Base-by-base conservation (phyloP, 2,888 invertebrate genomes). In the Drosophila trichaetosa region DNA sequence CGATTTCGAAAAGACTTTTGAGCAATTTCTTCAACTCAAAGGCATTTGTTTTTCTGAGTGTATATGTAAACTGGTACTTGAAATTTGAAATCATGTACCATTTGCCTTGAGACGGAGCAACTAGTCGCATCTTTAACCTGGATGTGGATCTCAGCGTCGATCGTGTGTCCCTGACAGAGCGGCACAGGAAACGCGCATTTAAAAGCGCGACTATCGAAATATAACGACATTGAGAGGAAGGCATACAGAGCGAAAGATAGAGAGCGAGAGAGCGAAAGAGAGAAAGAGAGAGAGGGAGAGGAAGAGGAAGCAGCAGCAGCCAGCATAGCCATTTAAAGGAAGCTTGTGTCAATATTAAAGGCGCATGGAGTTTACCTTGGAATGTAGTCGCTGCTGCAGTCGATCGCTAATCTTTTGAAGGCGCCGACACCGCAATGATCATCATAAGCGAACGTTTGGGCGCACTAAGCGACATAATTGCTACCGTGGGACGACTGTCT, bases 31-130 rank as follows among this genome's bases (percentile, higher is more conserved):
- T 4, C 7, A 21, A 21, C 46, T 21, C 4, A 46, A 21, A 4
- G 21, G 0, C 7, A 24, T 2, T 5, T 49, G 49, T 38, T 38
- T 38, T 56, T 38, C 16, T 13, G 2, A 56, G 56, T 56, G 56
- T 56, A 88, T 84, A 86, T 86, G 85, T 88, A 87, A 87, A 87
- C 87, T 87, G 90, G 87, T 90, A 87, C 87, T 87, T 90, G 89
- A 87, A 90, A 90, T 90, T 90, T 87, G 89, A 87, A 87, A 90
- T 90, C 87, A 87, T 87, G 87, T 87, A 87, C 87, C 87, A 87
- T 87, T 87, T 87, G 89, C 87, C 87, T 87, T 87, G 87, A 87
- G 84, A 74, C 68, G 42, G 16, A 58, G 61, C 65, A 69, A 63
- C 53, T 53, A 70, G 56, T 38, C 57, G 40, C 57, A 24, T 62